These are phyloP conservation scores for Ophioderma brevispina DNA, from an alignment of 35 echinoderm and acorn worm genomes.

Conservation along the genomic window DNA sequence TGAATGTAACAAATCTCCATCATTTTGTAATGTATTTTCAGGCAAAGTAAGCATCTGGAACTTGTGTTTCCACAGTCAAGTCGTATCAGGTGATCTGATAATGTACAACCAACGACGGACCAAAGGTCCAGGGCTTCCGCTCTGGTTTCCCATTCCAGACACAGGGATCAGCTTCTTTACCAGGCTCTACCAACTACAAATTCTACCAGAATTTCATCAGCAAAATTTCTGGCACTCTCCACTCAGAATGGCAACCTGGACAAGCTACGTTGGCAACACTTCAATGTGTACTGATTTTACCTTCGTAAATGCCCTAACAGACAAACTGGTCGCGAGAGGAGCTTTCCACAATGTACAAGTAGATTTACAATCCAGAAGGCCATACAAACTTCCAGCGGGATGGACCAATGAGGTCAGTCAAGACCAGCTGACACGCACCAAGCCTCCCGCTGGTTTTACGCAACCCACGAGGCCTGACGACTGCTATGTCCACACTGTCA, in stretches of 20 bases:
- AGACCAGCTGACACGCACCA: background rate
- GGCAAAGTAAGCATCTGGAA: no score
- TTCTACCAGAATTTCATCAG: constrained; percentile 5
- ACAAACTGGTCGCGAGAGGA: background rate
- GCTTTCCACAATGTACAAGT: background rate
- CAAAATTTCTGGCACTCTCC: background rate
- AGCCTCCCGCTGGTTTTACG: background rate
- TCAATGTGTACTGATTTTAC: background rate
- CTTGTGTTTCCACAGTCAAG: no score
- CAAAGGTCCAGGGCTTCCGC: no score
- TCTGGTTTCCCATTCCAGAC: no score
- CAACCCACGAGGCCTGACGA: background rate
- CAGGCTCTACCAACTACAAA: background rate
- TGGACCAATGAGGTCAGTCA: background rate
- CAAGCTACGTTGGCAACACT: constrained; percentile 15
- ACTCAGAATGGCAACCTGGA: background rate
- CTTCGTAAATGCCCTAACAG: background rate
- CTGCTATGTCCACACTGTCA: background rate
- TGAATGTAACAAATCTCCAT: no score
- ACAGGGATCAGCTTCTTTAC: background rate
- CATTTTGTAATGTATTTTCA: no score
- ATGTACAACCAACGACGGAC: no score
- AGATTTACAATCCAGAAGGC: background rate
- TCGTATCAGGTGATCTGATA: no score
- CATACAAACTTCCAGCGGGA: background rate